A percentile compares a stretch with the other conserved stretches of the same genome.
Conservation (phyloP, 2,888 invertebrate genomes). For the Tenthredo mesomela region DNA sequence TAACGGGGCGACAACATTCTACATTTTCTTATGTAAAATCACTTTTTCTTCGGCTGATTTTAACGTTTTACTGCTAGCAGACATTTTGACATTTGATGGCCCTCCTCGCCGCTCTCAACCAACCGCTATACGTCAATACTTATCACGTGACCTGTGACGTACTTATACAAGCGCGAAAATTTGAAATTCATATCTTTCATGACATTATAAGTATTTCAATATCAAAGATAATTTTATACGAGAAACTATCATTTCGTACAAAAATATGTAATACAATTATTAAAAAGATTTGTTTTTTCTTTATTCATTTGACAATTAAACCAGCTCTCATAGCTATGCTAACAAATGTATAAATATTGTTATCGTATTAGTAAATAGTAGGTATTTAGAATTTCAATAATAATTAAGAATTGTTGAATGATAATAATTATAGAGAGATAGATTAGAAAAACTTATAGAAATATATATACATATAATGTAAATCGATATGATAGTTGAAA, state of each 20-base stretch:
- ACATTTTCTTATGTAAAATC: slow-evolving; percentile 69
- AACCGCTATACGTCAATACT: slow-evolving; percentile 71
- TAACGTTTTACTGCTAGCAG: slow-evolving; percentile 70
- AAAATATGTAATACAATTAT: background rate
- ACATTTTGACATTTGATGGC: slow-evolving; percentile 68
- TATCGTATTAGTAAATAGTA: too few relatives aligned
- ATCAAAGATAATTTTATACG: background rate
- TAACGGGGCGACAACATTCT: slow-evolving; percentile 62
- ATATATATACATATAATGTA: background rate
- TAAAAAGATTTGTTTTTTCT: background rate
- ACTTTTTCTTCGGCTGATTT: slow-evolving; percentile 62
- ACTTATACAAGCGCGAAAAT: background rate
- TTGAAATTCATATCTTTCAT: background rate
- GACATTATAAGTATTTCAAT: background rate
- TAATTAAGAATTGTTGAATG: background rate
- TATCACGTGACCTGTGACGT: slow-evolving; percentile 66
- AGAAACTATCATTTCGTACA: background rate
- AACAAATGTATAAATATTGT: background rate
- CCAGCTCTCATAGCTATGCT: background rate
- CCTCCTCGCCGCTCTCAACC: slow-evolving; percentile 58
- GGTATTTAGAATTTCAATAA: background rate
- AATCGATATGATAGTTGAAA: background rate
- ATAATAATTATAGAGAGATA: background rate
- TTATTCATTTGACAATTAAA: background rate
- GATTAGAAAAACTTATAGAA: background rate